Base-by-base conservation (phyloP, 2,797 vertebrate genomes). In the Chaetophractus vellerosus region DNA sequence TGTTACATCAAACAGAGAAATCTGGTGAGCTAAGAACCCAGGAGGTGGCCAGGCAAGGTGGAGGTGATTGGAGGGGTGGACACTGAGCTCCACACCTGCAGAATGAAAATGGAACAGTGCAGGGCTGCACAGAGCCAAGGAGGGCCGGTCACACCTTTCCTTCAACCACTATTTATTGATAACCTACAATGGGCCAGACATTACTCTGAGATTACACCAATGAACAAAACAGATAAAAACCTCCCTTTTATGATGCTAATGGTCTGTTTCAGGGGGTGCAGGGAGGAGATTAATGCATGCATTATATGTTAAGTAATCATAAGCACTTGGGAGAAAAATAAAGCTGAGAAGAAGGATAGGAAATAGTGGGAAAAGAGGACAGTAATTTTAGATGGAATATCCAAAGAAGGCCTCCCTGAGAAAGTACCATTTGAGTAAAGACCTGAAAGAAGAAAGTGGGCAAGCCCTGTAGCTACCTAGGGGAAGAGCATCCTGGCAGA, bases 271-370 rank as follows among this genome's bases (percentile, higher is more conserved):
- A 14, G 86, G 36, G 36, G 6, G 26, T 31, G 5, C n/a, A 12
- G 57, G 57, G 76, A 80, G 23, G 64, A 84, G n/a, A 90, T 74
- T 41, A 83, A 66, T 90, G 38, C 83, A 45, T 28, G 45, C 15
- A 41, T 68, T 89, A 85, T n/a, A 71, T 83, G 50, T 68, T 78
- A 83, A 96, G 68, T 83, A 87, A 92, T 95, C 57, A 7, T 33
- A 75, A 75, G 15, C 19, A 26, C 31, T 83, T 92, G 21, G 45
- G 8, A 45, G 45, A 45, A 45, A 45, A 45, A 45, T 45, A 45
- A 45, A 45, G 45, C 45, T 6, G 45, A 2, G 28, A 81, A 45
- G 2, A 36, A 12, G 19, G 18, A 31, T n/a, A 45, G 59, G 45
- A 72, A 64, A 48, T 88, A 50, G 7, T 45, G 10, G 45, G 10